phyloP scores from a whole-genome alignment of 2,888 invertebrate genomes.

The Anagyrus pseudococci region DNA sequence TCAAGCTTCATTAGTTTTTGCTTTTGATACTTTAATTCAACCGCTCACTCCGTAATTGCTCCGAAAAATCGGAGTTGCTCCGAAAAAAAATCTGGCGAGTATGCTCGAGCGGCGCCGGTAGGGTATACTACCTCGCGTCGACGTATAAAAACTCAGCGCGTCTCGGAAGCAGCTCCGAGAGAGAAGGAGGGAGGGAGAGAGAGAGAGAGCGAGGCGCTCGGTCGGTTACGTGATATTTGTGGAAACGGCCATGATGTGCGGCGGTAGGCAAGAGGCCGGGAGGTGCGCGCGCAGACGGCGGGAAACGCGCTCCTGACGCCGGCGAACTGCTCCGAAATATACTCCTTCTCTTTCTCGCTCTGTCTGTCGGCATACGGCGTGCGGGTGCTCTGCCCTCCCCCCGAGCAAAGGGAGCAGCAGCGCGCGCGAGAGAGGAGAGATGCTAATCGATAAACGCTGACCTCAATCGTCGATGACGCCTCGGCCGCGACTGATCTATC shows the following conservation, averaged over 20 bases:
- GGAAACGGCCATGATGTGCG: conserved; percentile 38
- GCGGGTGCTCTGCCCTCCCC: too few species aligned
- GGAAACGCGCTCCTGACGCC: too few species aligned
- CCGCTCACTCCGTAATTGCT: too few species aligned
- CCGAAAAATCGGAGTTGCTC: background rate
- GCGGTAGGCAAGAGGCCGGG: conserved; percentile 10
- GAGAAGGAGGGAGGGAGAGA: background rate
- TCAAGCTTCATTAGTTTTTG: too few species aligned
- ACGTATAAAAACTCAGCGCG: background rate
- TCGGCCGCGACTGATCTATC: background rate
- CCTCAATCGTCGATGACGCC: conserved; percentile 6
- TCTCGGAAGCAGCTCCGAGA: background rate
- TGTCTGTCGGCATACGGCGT: too few species aligned
- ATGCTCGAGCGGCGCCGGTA: too few species aligned
- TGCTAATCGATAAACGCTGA: conserved; percentile 22
- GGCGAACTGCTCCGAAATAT: background rate
- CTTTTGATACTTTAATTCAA: too few species aligned
- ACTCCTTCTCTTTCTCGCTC: too few species aligned
- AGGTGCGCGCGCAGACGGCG: background rate
- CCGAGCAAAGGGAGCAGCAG: too few species aligned
- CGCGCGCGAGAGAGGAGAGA: background rate
- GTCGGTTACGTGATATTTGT: conserved; percentile 40
- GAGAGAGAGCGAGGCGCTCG: too few species aligned
- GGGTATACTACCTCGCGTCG: background rate
- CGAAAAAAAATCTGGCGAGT: too few species aligned